Evolutionary conservation across 2,797 vertebrate species (phyloP).

Genomic region (Percopsis omiscomaycus): DNA sequence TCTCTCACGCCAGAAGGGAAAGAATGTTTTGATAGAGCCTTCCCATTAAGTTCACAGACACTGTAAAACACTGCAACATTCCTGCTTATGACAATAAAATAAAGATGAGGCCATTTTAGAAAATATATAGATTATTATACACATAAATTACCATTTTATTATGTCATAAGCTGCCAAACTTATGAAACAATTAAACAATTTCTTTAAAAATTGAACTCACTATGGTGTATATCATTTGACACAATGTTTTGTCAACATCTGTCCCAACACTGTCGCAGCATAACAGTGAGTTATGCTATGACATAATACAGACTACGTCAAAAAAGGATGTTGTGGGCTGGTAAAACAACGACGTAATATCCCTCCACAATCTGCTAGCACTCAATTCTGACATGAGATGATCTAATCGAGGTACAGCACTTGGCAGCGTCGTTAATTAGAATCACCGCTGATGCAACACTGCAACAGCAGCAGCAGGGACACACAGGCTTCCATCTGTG

Average conservation of each 20-base stretch:
- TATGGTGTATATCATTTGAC: not conserved
- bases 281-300: slow-evolving; percentile 15
- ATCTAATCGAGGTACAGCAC: slow-evolving; percentile 15
- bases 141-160: too few relatives aligned
- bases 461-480: not conserved
- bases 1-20: slow-evolving; percentile 55
- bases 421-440: not conserved
- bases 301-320: slow-evolving; percentile 37
- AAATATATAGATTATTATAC: slow-evolving; percentile 2
- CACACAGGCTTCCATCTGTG: not conserved
- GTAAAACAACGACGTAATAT: slow-evolving; percentile 33
- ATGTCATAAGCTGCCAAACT: not conserved
- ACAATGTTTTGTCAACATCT: slow-evolving; percentile 11
- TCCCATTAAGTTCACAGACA: slow-evolving; percentile 31
- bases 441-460: not conserved
- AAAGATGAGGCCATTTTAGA: slow-evolving; percentile 7
- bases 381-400: slow-evolving; percentile 17
- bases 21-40: slow-evolving; percentile 63
- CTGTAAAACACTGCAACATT: slow-evolving; percentile 4
- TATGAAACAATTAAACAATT: too few relatives aligned
- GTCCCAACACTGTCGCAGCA: not conserved
- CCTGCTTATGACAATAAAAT: slow-evolving; percentile 15
- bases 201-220: too few relatives aligned
- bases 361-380: slow-evolving; percentile 26
- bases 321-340: slow-evolving; percentile 23